Evolutionary conservation across 2,797 vertebrate species (phyloP), one percentile per base, ranked within the genome.

Genomic region (Epinephelus awoara): DNA sequence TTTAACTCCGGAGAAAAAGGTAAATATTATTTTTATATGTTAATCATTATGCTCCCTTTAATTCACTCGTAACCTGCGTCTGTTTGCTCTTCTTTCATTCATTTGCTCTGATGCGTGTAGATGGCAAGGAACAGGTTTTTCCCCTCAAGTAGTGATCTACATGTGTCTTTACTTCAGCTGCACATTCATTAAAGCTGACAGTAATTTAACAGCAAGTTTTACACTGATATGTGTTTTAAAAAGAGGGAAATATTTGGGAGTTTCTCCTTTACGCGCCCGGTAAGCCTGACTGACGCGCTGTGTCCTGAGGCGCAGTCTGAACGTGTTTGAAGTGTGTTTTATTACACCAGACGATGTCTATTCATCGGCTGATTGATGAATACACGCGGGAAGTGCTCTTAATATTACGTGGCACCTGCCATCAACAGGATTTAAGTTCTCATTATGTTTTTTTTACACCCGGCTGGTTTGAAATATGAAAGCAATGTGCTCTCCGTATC

Each of bases 1-100:
- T 42, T 54, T 1, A 42, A 23, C 23, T 63, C 47, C 14, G 67
- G 75, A 77, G 12, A 42, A 44, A 34, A 59, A 85, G 88, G 91
- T 92, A 87, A 86, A 72, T 27, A 21, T 23, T 18, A 0, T 21
- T 23, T 44, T 65, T 1, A 27, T 19, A 19, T 63, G 2, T 25
- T 40, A n/a, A 17, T 15, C 5, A 2, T 13, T 10, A 4, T 5
- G 19, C 8, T 63, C 14, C 4, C 68, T 58, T 4, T 12, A 50
- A 42, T 40, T 18, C 18, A 4, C 18, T 2, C 2, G 0, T 34
- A 19, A n/a, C 14, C 29, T 19, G 44, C 5, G 6, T 8, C 9
- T 55, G 4, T 49, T 64, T n/a, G 3, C 38, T 34, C 1, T 34
- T 19, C 47, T 21, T 25, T 18, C 13, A 56, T 51, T 38, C 1